Evolutionary conservation across 2,797 vertebrate genomes (phyloP).

Genomic region (Chaunax sp.): DNA sequence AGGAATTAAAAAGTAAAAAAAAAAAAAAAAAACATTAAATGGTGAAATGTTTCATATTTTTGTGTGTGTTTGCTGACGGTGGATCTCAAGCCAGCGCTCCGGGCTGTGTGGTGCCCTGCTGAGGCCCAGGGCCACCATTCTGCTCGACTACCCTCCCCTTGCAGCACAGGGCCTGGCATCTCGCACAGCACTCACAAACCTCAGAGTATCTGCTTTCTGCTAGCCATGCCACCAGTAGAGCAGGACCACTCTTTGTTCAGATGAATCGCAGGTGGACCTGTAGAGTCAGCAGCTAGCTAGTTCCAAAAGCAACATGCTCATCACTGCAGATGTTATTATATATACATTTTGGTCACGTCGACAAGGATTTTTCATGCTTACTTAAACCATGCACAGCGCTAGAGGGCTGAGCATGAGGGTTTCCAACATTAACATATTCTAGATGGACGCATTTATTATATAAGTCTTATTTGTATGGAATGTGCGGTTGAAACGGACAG

Average conservation of each 20-base stretch:
- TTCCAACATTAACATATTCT: constrained; percentile 60
- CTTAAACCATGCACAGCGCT: constrained; percentile 58
- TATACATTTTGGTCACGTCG: constrained; percentile 59
- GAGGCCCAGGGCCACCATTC: constrained; percentile 71
- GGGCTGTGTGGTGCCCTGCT: constrained; percentile 65
- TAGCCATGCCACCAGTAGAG: constrained; percentile 23
- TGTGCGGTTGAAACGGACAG: constrained; percentile 38
- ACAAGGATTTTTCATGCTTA: constrained; percentile 75
- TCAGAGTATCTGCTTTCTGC: constrained; percentile 10
- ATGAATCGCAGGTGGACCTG: constrained; percentile 35
- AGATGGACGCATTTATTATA: constrained; percentile 55
- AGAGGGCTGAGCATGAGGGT: constrained; percentile 43
- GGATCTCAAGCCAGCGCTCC: constrained; percentile 70
- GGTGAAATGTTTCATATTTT: constrained; percentile 5
- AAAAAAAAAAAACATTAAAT: constrained; percentile 37
- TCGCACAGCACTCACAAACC: constrained; percentile 30
- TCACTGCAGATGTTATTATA: constrained; percentile 50
- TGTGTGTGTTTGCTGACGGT: constrained; percentile 30
- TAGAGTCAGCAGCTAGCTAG: constrained; percentile 38
- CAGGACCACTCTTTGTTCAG: constrained; percentile 32
- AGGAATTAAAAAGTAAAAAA: neutral
- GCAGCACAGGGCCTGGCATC: constrained; percentile 43
- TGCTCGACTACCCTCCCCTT: constrained; percentile 60
- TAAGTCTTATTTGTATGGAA: constrained; percentile 38
- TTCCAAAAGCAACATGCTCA: constrained; percentile 39